Base-by-base conservation (phyloP, 1,140 invertebrate species). In the Steinernema khuongi region DNA sequence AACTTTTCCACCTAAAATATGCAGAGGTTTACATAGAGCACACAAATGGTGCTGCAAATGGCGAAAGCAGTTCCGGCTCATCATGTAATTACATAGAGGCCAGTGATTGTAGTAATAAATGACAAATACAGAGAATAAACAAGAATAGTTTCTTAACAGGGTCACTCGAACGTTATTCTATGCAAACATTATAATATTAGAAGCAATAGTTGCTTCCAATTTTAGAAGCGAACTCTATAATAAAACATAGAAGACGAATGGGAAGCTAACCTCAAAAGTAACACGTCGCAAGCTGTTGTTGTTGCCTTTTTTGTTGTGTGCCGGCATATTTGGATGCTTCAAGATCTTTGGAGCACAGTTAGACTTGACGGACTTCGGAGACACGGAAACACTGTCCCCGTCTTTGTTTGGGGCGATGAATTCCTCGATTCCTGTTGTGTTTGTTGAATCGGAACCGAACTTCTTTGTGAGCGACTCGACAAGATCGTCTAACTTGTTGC, bases 371-470 rank as follows among this genome's bases (percentile, higher is more conserved):
- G 7, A 14, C 14, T 14, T 22, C 4, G 22, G 50, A 4, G 4
- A 2, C 14, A 22, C 50, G 19, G 11, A 7, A 22, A 4, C 50
- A 4, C 2, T 22, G 4, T 14, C 50, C 26, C 26, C 50, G 50
- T 2, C 7, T 4, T 60, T 60, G 50, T 26, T 22, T 60, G 36
- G 36, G n/a, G 50, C 14, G 50, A 60, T 14, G 50, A 11, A 60
- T 26, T 60, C 50, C 14, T 14, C 4, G 50, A 60, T 60, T n/a
- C 50, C 50, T 22, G 50, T 22, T n/a, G n/a, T n/a, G 50, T 60
- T 60, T 22, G 50, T 60, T 7, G 50, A 60, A 22, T 60, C 50
- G 50, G 50, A 60, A 22, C 50, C 50, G 50, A 60, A 60, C 19
- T 60, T 60, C 50, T 60, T 11, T 22, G 50, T 26, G 7, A 60